Evolutionary conservation across 2,797 vertebrate genomes (phyloP).

Genomic region (Rhynchonycteris naso): DNA sequence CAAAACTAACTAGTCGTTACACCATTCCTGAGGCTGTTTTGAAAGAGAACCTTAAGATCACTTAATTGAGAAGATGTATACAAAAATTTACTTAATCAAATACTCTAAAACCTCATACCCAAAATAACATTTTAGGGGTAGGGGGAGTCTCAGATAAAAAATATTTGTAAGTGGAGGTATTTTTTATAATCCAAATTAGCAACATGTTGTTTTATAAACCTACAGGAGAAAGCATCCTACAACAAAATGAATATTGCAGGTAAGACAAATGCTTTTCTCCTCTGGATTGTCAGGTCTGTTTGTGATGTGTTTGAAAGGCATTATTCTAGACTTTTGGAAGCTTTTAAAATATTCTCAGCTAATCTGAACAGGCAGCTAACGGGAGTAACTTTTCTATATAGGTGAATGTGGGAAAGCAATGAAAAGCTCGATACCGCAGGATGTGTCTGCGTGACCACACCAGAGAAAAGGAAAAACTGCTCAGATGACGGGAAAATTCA

Average conservation of each 20-base stretch:
- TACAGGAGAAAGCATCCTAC: slow-evolving; percentile 5
- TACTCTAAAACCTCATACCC: neutral
- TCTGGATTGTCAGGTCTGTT: slow-evolving; percentile 74
- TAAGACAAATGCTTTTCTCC: slow-evolving; percentile 61
- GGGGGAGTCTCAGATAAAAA: neutral
- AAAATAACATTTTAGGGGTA: neutral
- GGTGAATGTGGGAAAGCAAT: slow-evolving; percentile 87
- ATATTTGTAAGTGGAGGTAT: slow-evolving; percentile 13
- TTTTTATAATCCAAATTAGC: slow-evolving; percentile 21
- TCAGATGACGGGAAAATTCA: slow-evolving; percentile 82
- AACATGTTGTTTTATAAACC: neutral
- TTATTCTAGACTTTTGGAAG: slow-evolving; percentile 76
- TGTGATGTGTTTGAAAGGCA: slow-evolving; percentile 79
- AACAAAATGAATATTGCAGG: slow-evolving; percentile 58
- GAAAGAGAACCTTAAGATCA: slow-evolving; percentile 40
- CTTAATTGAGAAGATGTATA: neutral
- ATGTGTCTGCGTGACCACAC: slow-evolving; percentile 90
- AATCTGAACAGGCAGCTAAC: slow-evolving; percentile 77
- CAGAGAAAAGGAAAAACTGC: slow-evolving; percentile 87
- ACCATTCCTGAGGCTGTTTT: neutral
- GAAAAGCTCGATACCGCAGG: slow-evolving; percentile 90
- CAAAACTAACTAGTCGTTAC: neutral
- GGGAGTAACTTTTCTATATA: slow-evolving; percentile 87
- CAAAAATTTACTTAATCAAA: slow-evolving; percentile 8
- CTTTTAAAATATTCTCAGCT: slow-evolving; percentile 82